Base-by-base conservation (phyloP, 2,888 invertebrate species). In the Byasa hedistus region DNA sequence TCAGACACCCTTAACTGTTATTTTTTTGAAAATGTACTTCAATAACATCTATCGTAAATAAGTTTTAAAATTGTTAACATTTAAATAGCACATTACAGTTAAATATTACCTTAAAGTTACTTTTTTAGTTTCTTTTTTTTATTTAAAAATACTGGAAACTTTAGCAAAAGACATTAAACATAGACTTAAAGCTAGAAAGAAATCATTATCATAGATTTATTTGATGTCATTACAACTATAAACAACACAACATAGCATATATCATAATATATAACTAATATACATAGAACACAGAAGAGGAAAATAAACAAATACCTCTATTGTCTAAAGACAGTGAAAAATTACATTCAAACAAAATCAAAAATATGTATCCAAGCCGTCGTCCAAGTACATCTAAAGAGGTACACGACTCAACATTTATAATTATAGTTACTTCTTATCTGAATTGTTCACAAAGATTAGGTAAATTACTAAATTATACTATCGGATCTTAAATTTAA, bases 321-420 rank as follows among this genome's bases (percentile, higher is more conserved):
- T 48, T n/a, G n/a, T 48, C n/a, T 48, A 48, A 48, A 48, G 48
- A 48, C 5, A 48, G n/a, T n/a, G 48, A 48, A 48, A 48, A n/a
- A 48, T 48, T n/a, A n/a, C 39, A 55, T 19, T 57, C 66, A 56
- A 59, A 61, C n/a, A 55, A 62, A 22, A 55, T 69, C 22, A 61
- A 69, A 52, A 58, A 62, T 62, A 58, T 64, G 61, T 72, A 73
- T 64, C 71, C 76, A 63, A 71, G 72, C 75, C 71, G 73, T 23
- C 72, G 72, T 61, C 71, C 70, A 56, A 72, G 61, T 71, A 68
- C 73, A 71, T 36, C 69, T 61, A 71, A 64, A 63, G 70, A 73
- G 72, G 72, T 64, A 64, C 12, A 27, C 17, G 17, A 23, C 1
- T 39, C 36, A 44, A 15, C 22, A 58, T 1, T 0, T 19, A 39